Evolutionary conservation across 2,113 vertebrate genomes (phyloP), one percentile per base, ranked within the genome.

Genomic region (Camelus bactrianus): DNA sequence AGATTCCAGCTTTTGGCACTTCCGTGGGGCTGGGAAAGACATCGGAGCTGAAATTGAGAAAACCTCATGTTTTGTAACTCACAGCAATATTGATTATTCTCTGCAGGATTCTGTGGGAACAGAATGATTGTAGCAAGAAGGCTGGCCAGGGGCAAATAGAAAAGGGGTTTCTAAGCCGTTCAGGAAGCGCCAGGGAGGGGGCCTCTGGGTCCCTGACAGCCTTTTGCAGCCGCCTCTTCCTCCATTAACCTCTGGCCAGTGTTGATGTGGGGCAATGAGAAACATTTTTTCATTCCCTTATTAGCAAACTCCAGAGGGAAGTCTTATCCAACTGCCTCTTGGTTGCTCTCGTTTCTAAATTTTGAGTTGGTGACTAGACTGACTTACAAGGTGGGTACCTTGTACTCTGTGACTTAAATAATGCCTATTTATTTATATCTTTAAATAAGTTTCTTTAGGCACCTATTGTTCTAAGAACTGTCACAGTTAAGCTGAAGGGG

Each of bases 381-480:
- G 64, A 83, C 67, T 95, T 84, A 42, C 24, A 77, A 89, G 84
- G 28, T 76, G 38, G 50, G 35, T 35, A 73, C 20, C 83, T 58
- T 38, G 30, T 38, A 64, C 46, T 62, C 65, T 52, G 22, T 58
- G 56, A 52, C 67, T 97, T 95, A 86, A 95, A 60, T 79, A 60
- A 89, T 50, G 75, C 75, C n/a, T 54, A 72, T 87, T 73, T 96
- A 96, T 93, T 94, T 97, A 62, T 95, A 93, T 28, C 91, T 93
- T 95, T 89, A 91, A 93, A 60, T 79, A 94, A 56, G 79, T 54
- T 94, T 96, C 79, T 89, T 83, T 76, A 60, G 62, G 73, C 9
- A 60, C 46, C n/a, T 75, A 26, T 20, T 86, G 35, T 83, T 97
- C 79, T 92, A 58, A 72, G 85, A 94, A 87, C 69, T 97, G 96